A percentile compares a stretch with the other conserved stretches of the same genome.
These are phyloP conservation scores for Lithophane semibrunnea DNA, from an alignment of 2,888 invertebrate species.

Conservation along the genomic window DNA sequence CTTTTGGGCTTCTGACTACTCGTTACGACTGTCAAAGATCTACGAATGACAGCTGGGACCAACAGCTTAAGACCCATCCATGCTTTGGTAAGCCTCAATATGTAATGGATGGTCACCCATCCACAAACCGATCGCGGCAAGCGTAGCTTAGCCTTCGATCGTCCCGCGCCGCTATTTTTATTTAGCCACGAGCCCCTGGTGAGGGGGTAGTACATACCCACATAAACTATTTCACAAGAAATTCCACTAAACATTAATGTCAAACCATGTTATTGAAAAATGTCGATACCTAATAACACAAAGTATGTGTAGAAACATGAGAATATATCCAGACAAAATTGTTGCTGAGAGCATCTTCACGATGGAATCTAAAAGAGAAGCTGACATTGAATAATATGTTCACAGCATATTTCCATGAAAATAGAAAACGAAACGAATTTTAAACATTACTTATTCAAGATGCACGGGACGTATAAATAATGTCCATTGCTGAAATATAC, in stretches of 20 bases:
- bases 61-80: too few relatives aligned
- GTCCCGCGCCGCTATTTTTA: not conserved
- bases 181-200: too few relatives aligned
- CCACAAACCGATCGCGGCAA: not conserved
- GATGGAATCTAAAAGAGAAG: constrained; percentile 42
- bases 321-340: constrained; percentile 31
- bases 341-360: constrained; percentile 21
- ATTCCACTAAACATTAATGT: constrained; percentile 3
- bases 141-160: not conserved
- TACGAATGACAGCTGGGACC: not conserved
- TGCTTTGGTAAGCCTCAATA: too few relatives aligned
- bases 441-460: constrained; percentile 41
- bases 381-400: constrained; percentile 61
- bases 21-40: not conserved
- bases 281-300: constrained; percentile 26
- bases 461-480: constrained; percentile 54
- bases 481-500: constrained; percentile 66
- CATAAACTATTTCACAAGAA: not conserved
- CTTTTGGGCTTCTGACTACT: not conserved
- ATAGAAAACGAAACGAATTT: constrained; percentile 51
- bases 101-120: too few relatives aligned
- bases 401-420: constrained; percentile 46
- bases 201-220: not conserved
- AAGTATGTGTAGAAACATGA: constrained; percentile 31
- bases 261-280: constrained; percentile 15